Evolutionary conservation across 2,888 invertebrate genomes (phyloP).

Genomic region (Myathropa florea): DNA sequence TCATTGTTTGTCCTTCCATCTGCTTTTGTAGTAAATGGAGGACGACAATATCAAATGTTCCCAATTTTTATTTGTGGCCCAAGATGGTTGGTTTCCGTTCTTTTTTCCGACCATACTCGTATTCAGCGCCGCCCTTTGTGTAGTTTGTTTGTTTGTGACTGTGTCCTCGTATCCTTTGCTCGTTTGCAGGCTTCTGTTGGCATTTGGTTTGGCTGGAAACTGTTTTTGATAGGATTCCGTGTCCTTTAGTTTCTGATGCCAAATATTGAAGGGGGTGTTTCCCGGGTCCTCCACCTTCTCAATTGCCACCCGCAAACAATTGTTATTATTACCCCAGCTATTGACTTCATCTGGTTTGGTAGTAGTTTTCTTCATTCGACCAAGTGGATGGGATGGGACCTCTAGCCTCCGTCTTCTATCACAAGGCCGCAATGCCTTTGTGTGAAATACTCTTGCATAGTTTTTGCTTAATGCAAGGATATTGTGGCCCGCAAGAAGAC

Average conservation of each 20-base stretch:
- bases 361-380: constrained; percentile 12
- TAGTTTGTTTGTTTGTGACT: constrained; percentile 15
- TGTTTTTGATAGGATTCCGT: constrained; percentile 64
- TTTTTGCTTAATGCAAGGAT: constrained; percentile 47
- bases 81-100: constrained; percentile 14
- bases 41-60: constrained; percentile 63
- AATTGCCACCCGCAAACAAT: constrained; percentile 29
- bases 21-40: constrained; percentile 45
- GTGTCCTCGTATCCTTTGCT: constrained; percentile 44
- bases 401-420: not conserved
- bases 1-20: constrained; percentile 26
- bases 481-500: constrained; percentile 14
- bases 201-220: constrained; percentile 42
- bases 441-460: constrained; percentile 28
- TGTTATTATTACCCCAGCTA: constrained; percentile 56
- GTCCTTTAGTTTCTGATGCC: constrained; percentile 35
- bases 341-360: constrained; percentile 56
- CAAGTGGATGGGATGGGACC: not conserved
- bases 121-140: not conserved
- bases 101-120: not conserved
- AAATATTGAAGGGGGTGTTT: constrained; percentile 1
- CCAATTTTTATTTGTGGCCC: constrained; percentile 61
- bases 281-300: constrained; percentile 1
- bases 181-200: constrained; percentile 46
- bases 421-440: constrained; percentile 2